phyloP scores from a whole-genome alignment of 1,140 invertebrate species.

The Pararge aegeria region DNA sequence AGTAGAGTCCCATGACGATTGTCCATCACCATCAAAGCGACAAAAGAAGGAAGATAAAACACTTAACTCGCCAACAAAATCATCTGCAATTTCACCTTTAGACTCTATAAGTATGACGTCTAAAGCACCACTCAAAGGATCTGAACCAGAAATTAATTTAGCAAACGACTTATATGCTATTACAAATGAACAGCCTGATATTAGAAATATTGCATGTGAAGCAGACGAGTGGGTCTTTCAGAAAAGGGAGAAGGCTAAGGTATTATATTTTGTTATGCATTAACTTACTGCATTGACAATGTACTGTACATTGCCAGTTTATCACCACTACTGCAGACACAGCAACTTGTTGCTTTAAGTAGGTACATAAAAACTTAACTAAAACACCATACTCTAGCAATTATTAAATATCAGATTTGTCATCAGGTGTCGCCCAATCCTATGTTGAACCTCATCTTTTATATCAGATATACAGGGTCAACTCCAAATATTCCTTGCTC shows the following conservation, averaged over 20 bases:
- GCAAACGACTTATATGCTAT: slow-evolving; percentile 44
- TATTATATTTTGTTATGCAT: slow-evolving; percentile 23
- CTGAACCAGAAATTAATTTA: slow-evolving; percentile 14
- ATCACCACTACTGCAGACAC: no score
- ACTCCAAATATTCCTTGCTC: no score
- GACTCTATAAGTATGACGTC: background rate
- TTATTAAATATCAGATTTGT: no score
- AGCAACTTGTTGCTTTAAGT: no score
- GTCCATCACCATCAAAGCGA: slow-evolving; percentile 51
- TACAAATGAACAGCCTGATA: slow-evolving; percentile 43
- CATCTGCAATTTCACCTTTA: slow-evolving; percentile 12
- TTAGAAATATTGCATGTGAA: slow-evolving; percentile 54
- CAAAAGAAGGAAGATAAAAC: slow-evolving; percentile 33
- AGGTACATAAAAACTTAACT: no score
- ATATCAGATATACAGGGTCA: no score
- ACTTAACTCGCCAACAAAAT: slow-evolving; percentile 24
- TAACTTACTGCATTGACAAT: background rate
- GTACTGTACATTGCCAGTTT: background rate
- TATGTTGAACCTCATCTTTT: no score
- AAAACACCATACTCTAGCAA: no score
- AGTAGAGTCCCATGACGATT: slow-evolving; percentile 43
- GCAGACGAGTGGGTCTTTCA: slow-evolving; percentile 74
- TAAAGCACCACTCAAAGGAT: background rate
- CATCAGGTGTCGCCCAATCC: no score
- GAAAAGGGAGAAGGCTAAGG: slow-evolving; percentile 71